Evolutionary conservation across 2,113 vertebrate species (phyloP).

Genomic region (Enhydra lutris): DNA sequence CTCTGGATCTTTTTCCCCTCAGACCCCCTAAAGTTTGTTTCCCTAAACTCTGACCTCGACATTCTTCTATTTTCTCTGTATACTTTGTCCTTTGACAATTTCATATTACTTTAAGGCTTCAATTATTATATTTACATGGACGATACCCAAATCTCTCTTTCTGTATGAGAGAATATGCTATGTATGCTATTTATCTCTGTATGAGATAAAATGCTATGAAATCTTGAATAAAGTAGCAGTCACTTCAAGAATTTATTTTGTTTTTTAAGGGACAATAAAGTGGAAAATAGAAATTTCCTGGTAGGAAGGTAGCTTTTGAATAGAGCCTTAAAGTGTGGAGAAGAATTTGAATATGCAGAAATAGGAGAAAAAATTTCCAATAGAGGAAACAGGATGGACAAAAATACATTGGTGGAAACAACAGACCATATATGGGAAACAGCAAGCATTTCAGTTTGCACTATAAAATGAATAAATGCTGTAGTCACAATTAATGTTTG

Average conservation of each 20-base stretch:
- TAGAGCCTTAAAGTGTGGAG: background rate
- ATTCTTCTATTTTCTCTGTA: background rate
- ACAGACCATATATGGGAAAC: background rate
- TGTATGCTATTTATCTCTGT: no score
- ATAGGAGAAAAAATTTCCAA: background rate
- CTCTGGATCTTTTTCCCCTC: background rate
- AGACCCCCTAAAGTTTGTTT: background rate
- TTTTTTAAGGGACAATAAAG: background rate
- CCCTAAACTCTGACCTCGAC: background rate
- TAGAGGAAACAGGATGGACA: background rate
- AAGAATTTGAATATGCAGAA: background rate
- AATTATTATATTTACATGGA: background rate
- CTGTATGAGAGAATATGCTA: background rate
- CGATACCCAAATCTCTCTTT: background rate
- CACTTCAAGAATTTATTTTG: background rate
- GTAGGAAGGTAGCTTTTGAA: background rate
- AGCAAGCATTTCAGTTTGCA: background rate
- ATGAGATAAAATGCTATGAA: background rate
- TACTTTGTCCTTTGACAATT: background rate
- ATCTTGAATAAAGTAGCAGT: background rate
- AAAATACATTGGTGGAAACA: background rate
- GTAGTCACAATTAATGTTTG: background rate
- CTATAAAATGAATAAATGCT: background rate
- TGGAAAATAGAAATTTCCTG: background rate
- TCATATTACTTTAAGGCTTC: background rate